Conservation (phyloP, 2,113 vertebrate genomes). For the Nothocercus nigrocapillus region DNA sequence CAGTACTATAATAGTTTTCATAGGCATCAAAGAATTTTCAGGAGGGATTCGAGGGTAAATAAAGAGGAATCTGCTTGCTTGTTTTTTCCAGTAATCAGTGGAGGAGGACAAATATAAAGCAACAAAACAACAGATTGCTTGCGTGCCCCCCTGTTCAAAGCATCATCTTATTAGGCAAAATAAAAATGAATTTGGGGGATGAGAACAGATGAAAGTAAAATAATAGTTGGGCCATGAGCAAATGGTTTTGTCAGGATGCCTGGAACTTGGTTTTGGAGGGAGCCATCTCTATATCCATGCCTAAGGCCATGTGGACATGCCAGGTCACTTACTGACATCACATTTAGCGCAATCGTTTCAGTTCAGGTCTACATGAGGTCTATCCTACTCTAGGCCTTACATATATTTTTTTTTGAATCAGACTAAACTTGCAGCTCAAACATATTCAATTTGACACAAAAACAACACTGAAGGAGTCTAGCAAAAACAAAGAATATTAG, state of each 20-base stretch:
- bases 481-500: not conserved
- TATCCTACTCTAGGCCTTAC: not conserved
- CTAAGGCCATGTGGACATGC: not conserved
- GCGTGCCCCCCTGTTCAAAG: not conserved
- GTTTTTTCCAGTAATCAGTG: not conserved
- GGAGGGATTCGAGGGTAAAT: not conserved
- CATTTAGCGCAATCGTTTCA: not conserved
- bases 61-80: not conserved
- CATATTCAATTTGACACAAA: not conserved
- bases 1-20: not conserved
- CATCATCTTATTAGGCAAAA: slow-evolving; percentile 21
- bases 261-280: slow-evolving; percentile 27
- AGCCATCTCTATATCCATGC: not conserved
- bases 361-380: not conserved
- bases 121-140: not conserved
- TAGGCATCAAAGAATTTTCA: not conserved
- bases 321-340: not conserved
- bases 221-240: not conserved
- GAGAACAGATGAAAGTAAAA: not conserved
- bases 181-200: not conserved
- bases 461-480: not conserved
- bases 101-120: not conserved
- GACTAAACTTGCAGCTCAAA: not conserved
- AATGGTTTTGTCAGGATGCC: slow-evolving; percentile 26
- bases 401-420: not conserved